Percentiles rank a stretch among this genome's conserved stretches.
Conservation (phyloP, 2,113 vertebrate species). For the Perca fluviatilis region DNA sequence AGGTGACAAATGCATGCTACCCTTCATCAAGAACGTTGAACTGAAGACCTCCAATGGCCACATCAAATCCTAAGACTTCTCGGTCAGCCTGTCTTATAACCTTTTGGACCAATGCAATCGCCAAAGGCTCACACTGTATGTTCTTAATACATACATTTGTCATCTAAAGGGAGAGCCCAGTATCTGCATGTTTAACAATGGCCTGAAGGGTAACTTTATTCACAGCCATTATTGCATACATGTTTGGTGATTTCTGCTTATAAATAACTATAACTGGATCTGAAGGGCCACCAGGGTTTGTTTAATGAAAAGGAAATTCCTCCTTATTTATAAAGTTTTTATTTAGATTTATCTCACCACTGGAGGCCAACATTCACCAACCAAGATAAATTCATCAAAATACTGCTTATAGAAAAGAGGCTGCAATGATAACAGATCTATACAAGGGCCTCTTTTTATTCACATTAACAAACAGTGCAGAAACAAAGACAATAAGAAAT, state of each 20-base stretch:
- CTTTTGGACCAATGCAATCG: conserved; percentile 8
- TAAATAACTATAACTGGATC: neutral
- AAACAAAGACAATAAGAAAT: conserved; percentile 75
- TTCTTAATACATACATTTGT: neutral
- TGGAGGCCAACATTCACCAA: neutral
- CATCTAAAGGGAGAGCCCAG: conserved; percentile 8
- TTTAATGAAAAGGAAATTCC: neutral
- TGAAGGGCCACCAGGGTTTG: neutral
- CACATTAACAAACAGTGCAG: conserved; percentile 78
- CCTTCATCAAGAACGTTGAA: conserved; percentile 79
- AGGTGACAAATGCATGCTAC: conserved; percentile 82
- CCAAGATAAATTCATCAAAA: neutral
- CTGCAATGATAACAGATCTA: conserved; percentile 44
- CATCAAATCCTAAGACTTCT: conserved; percentile 43
- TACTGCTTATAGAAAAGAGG: neutral
- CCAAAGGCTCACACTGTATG: conserved; percentile 16
- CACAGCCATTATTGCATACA: neutral
- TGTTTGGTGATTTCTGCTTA: neutral
- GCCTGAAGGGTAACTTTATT: neutral
- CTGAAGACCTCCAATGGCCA: conserved; percentile 58
- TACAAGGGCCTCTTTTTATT: conserved; percentile 86
- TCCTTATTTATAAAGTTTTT: neutral
- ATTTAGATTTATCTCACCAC: neutral
- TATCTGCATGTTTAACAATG: neutral
- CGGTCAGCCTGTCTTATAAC: neutral